phyloP scores from a whole-genome alignment of 2,888 invertebrate species.

The Meloe dianella region DNA sequence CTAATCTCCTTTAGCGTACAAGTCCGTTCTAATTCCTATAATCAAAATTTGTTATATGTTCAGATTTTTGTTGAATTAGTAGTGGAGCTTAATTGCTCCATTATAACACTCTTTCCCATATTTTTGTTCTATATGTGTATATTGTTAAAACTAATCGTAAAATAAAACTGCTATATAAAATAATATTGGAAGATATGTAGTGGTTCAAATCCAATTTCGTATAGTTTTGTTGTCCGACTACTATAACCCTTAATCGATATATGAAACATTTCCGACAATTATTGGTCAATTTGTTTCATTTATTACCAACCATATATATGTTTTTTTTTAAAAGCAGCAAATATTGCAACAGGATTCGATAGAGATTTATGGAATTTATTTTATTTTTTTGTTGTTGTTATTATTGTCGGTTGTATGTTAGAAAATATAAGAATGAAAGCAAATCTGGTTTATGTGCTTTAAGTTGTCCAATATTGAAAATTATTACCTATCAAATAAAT shows the following conservation, averaged over 20 bases:
- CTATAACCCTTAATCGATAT: slow-evolving; percentile 21
- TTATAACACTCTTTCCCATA: not conserved
- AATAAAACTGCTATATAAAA: slow-evolving; percentile 28
- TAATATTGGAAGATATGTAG: slow-evolving; percentile 5
- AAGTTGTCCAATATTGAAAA: slow-evolving; percentile 3
- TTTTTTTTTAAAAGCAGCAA: not conserved
- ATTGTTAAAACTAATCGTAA: slow-evolving; percentile 23
- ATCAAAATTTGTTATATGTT: not conserved
- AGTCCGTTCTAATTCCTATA: not conserved
- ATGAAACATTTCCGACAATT: slow-evolving; percentile 34
- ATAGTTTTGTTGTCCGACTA: not conserved
- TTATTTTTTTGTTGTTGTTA: slow-evolving; percentile 20
- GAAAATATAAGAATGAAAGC: not conserved
- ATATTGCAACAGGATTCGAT: slow-evolving; percentile 21
- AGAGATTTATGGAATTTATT: slow-evolving; percentile 26
- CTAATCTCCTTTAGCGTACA: not conserved
- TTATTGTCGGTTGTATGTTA: not conserved
- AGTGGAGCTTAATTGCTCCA: not conserved
- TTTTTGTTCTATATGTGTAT: not conserved
- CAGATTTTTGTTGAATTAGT: not conserved
- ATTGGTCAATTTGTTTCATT: slow-evolving; percentile 36
- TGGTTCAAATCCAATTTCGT: slow-evolving; percentile 4
- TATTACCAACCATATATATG: slow-evolving; percentile 31
- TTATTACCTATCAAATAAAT: slow-evolving; percentile 3
- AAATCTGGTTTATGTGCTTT: not conserved